Evolutionary conservation across 37 sponge, comb jelly and placozoan species (phyloP), one percentile per base, ranked within the genome.

Genomic region (Theonella swinhoei): DNA sequence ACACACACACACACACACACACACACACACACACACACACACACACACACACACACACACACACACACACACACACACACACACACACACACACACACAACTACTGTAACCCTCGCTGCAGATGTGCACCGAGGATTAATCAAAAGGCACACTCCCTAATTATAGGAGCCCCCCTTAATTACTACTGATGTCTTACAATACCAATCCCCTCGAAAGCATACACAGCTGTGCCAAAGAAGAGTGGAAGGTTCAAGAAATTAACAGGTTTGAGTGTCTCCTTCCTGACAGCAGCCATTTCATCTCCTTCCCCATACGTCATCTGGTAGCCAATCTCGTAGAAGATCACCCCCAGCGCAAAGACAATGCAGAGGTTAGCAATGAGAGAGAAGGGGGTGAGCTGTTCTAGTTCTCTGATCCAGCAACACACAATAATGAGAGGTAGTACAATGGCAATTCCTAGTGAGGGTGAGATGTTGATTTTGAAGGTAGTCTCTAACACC

Each of bases 141-240:
- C n/a, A n/a, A n/a, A n/a, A n/a, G n/a, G n/a, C n/a, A n/a, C n/a
- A n/a, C n/a, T n/a, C n/a, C n/a, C n/a, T n/a, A n/a, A n/a, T n/a
- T n/a, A n/a, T n/a, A n/a, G n/a, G n/a, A n/a, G n/a, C n/a, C n/a
- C n/a, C n/a, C n/a, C n/a, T n/a, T n/a, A n/a, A n/a, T n/a, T n/a
- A n/a, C n/a, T n/a, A n/a, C n/a, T 82, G 29, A 20, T 19, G 22
- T 63, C 93, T 85, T 73, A 95, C 93, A 32, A 80, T 47, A 68
- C 97, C 93, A 64, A 97, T 97, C 0, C 93, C 94, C 47, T 93
- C 98, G 68, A 83, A 95, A 20, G 98, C 80, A 67, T 86, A 97
- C 22, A 97, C 59, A 0, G 78, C 93, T 39, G 61, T 90, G 39
- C 93, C 95, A 82, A 97, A 90, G 84, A 87, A 97, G 7, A 97